Base-by-base conservation (phyloP, 2,888 invertebrate species). In the Meliscaeva auricollis region DNA sequence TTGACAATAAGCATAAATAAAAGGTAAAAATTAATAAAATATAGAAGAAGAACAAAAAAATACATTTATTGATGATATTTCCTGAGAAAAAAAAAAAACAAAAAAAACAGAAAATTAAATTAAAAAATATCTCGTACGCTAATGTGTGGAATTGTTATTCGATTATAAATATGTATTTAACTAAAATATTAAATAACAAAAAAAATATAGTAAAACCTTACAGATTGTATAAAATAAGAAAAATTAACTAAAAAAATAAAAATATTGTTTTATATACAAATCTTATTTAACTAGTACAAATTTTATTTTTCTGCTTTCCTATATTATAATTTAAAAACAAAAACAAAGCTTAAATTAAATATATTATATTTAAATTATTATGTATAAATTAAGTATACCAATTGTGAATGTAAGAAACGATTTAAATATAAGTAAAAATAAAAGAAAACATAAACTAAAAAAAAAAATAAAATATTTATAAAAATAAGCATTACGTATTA, bases 401-500 rank as follows among this genome's bases (percentile, higher is more conserved):
- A 77, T 32, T 82, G 76, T 87, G 64, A 78, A 76, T 73, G 84
- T 79, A 77, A 73, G 22, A 46, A 77, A 58, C 64, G 48, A 69
- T 74, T 62, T 78, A 76, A 73, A 75, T 73, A 81, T 77, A 80
- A 80, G 62, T 58, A 46, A 22, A 87, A 80, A 54, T 58, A 46
- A 22, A 87, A 6, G 22, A 26, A 75, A 69, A 66, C 3, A 46
- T 22, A 56, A 41, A 87, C 69, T 8, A 5, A 72, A 60, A 11
- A 74, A 60, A n/a, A 52, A 30, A 13, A 50, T 83, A 70, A 87
- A 46, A 81, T 84, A 85, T 54, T 68, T 82, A 87, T 87, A 87
- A 88, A 87, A 87, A 88, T 82, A 87, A 69, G 80, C 88, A 87
- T 87, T 89, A 88, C 22, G 38, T 87, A 88, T 44, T 88, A 88